phyloP scores from a whole-genome alignment of 2,113 vertebrate species.

The Syngnathoides biaculeatus region DNA sequence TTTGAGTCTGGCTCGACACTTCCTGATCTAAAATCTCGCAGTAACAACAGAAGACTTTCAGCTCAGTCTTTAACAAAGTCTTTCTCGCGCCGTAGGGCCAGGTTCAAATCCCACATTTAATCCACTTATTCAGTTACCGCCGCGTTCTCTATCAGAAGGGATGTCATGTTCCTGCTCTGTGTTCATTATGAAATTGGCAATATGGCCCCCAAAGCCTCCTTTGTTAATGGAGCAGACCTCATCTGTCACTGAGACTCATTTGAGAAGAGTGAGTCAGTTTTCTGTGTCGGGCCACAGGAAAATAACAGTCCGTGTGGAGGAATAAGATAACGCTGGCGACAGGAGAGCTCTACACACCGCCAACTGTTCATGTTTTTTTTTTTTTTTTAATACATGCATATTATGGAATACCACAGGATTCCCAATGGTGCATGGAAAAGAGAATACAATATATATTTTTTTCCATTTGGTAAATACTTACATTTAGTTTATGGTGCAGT shows the following conservation, averaged over 20 bases:
- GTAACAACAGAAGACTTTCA: constrained; percentile 25
- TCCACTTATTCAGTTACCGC: not conserved
- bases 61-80: constrained; percentile 27
- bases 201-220: constrained; percentile 30
- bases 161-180: constrained; percentile 9
- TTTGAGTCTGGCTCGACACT: constrained; percentile 35
- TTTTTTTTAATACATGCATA: constrained; percentile 17
- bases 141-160: not conserved
- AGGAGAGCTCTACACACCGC: constrained; percentile 37
- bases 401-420: constrained; percentile 7
- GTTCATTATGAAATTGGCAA: constrained; percentile 38
- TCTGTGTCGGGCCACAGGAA: constrained; percentile 65
- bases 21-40: constrained; percentile 54
- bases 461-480: not conserved
- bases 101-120: not conserved
- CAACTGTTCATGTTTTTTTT: constrained; percentile 21
- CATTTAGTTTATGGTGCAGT: too few species aligned
- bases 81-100: constrained; percentile 14
- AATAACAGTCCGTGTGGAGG: constrained; percentile 62
- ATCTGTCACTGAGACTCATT: constrained; percentile 58
- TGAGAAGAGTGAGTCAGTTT: constrained; percentile 56
- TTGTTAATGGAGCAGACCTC: constrained; percentile 59
- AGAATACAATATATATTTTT: not conserved
- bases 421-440: constrained; percentile 3
- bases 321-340: constrained; percentile 60